Base-by-base conservation (phyloP, 2,113 vertebrate genomes). In the Coturnix japonica region DNA sequence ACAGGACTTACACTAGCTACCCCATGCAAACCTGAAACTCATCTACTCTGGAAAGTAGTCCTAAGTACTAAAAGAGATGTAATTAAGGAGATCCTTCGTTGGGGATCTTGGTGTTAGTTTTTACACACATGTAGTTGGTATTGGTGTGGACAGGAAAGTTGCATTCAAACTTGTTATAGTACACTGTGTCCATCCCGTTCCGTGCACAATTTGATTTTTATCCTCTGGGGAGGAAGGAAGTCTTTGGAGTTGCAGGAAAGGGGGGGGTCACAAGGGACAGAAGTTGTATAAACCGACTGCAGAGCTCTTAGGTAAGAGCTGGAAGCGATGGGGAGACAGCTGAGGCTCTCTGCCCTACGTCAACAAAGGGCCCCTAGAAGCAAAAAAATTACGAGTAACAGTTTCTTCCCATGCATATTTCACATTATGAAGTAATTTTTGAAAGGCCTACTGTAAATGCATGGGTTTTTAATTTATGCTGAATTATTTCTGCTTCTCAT, bases 1-100 rank as follows among this genome's bases (percentile, higher is more conserved):
- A 28, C 6, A 7, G 18, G 15, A 23, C 7, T 31, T 31, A 6
- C 0, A 9, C 28, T 23, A 25, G 7, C 51, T 30, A 4, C 18
- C 13, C 47, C 19, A 46, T 5, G 46, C 30, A 56, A 35, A 49
- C 41, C 49, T 65, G 44, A 23, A 43, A n/a, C 43, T 44, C 22
- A 23, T 7, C 57, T 37, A 2, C 12, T 37, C 22, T 37, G 21
- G 23, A 16, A 51, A 31, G 28, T 2, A 65, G 6, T 15, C 10
- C 33, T 7, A 4, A 6, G 19, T 33, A 9, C n/a, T 7, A 5
- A 13, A 39, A n/a, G 23, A 21, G 56, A 15, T 46, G 9, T 21
- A 30, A 47, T 11, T 25, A 39, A 15, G 33, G n/a, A 51, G 37
- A 54, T 6, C 61, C 31, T 47, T 73, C 25, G 1, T 6, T 19